Evolutionary conservation across 2,888 invertebrate genomes (phyloP).

Genomic region (Synergus japonicus): DNA sequence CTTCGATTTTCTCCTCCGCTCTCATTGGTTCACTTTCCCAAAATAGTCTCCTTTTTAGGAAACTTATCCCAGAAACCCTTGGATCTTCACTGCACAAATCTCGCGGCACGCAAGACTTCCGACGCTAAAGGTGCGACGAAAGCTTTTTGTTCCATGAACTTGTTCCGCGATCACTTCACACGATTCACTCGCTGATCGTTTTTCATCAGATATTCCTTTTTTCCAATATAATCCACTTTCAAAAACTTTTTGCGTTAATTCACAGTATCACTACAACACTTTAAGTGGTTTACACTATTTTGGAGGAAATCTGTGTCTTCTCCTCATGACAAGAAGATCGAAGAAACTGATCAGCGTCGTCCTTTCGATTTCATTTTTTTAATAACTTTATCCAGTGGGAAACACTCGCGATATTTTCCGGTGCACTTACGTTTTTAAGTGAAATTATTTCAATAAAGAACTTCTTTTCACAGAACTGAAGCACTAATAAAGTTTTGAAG

Average conservation of each 20-base stretch:
- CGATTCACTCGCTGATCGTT: not conserved
- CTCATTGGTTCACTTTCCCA: conserved; percentile 19
- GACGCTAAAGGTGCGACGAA: conserved; percentile 49
- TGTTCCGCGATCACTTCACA: not conserved
- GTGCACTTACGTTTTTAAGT: not conserved
- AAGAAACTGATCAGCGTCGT: conserved; percentile 31
- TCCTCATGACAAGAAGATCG: conserved; percentile 25
- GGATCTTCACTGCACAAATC: conserved; percentile 9
- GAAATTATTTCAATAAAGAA: conserved; percentile 13
- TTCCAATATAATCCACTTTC: conserved; percentile 20
- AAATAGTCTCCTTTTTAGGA: not conserved
- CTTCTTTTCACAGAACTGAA: not conserved
- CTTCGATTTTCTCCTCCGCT: conserved; percentile 30
- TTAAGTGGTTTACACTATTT: not conserved
- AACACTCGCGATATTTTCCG: conserved; percentile 1
- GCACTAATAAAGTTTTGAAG: not conserved
- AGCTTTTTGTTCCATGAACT: conserved; percentile 29
- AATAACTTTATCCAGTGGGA: not conserved
- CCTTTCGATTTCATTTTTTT: conserved; percentile 24
- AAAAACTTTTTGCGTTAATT: not conserved
- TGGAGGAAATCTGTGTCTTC: conserved; percentile 18
- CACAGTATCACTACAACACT: conserved; percentile 7
- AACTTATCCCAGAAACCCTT: conserved; percentile 6
- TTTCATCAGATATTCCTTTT: not conserved
- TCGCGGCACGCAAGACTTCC: conserved; percentile 42